Conservation (phyloP, 2,797 vertebrate species). For the Taenioides sp. region DNA sequence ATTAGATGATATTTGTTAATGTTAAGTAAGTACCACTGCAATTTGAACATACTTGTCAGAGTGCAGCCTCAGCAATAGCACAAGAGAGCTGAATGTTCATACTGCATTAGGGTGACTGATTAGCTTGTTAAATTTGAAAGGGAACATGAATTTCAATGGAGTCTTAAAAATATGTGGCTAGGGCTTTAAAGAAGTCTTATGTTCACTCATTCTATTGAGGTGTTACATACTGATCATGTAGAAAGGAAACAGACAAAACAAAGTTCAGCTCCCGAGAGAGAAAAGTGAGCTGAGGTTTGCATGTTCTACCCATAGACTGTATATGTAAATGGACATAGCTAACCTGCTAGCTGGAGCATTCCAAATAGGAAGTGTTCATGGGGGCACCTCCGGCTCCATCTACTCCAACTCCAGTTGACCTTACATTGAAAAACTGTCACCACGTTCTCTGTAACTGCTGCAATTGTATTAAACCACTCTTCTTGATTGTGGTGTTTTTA, state of each 20-base stretch:
- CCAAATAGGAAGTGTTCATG: too few relatives aligned
- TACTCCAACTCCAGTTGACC: too few relatives aligned
- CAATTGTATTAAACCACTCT: too few relatives aligned
- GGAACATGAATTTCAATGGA: slow-evolving; percentile 11
- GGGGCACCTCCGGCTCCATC: too few relatives aligned
- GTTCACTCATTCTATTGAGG: background rate
- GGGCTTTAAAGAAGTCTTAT: background rate
- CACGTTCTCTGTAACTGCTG: too few relatives aligned
- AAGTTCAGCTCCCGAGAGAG: background rate
- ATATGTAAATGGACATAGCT: too few relatives aligned
- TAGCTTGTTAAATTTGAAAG: slow-evolving; percentile 17
- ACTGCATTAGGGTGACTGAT: slow-evolving; percentile 14
- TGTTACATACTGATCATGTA: background rate
- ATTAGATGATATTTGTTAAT: slow-evolving; percentile 17
- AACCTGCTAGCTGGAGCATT: too few relatives aligned
- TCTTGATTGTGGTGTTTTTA: too few relatives aligned
- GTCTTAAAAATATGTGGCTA: slow-evolving; percentile 5
- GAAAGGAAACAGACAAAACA: background rate
- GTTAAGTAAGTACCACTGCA: slow-evolving; percentile 5
- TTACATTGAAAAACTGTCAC: too few relatives aligned
- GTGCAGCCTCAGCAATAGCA: slow-evolving; percentile 13
- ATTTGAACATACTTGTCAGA: slow-evolving; percentile 6
- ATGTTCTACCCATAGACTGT: background rate
- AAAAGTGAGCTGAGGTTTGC: background rate
- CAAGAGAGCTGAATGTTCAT: slow-evolving; percentile 11